phyloP scores from a whole-genome alignment of 2,113 vertebrate species.

The Chelonoidis abingdonii region DNA sequence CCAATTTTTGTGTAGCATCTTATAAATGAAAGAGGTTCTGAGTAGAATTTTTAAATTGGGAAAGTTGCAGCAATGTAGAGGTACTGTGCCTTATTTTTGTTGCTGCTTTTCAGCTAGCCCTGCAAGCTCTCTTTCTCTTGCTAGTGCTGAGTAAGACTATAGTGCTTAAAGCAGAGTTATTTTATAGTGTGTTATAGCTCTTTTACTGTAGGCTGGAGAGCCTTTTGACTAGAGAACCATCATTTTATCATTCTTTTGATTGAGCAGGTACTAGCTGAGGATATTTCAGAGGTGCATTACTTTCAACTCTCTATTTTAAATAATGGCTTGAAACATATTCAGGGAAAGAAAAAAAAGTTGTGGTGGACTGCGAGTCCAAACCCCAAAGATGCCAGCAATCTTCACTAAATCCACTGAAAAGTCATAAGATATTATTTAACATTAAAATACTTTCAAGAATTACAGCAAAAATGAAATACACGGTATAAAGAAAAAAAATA shows the following conservation, averaged over 20 bases:
- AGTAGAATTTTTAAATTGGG: not conserved
- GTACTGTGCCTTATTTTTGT: not conserved
- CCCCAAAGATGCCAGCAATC: not conserved
- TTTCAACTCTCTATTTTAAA: constrained; percentile 22
- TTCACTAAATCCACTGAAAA: constrained; percentile 6
- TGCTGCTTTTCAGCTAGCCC: not conserved
- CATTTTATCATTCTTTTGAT: constrained; percentile 45
- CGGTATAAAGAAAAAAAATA: not conserved
- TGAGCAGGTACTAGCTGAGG: constrained; percentile 18
- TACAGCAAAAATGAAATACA: not conserved
- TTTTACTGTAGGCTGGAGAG: constrained; percentile 27
- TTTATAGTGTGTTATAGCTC: constrained; percentile 44
- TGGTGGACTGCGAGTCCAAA: not conserved
- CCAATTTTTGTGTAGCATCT: not conserved
- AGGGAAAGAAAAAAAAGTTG: not conserved
- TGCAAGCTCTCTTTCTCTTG: not conserved
- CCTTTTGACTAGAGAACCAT: constrained; percentile 8
- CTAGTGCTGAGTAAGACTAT: not conserved
- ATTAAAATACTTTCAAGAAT: not conserved
- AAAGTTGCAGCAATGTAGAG: not conserved
- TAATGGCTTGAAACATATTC: not conserved
- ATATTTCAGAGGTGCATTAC: constrained; percentile 41
- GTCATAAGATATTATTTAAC: not conserved
- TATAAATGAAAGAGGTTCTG: not conserved
- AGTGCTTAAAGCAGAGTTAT: not conserved